Evolutionary conservation across 2,888 invertebrate genomes (phyloP), one percentile per base, ranked within the genome.

Genomic region (Acanthoscelides obtectus): DNA sequence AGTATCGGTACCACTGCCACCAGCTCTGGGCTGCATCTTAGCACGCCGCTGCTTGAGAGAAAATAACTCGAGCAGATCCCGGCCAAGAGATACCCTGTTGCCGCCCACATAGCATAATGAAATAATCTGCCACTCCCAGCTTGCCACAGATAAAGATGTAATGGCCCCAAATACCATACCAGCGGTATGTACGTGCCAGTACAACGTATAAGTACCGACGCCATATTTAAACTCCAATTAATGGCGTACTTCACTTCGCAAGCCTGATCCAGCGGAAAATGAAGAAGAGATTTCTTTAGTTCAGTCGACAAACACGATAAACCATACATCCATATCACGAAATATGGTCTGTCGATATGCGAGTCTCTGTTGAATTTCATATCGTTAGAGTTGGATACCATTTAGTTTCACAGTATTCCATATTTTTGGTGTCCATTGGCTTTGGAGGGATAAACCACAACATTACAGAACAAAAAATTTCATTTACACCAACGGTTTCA

Each of bases 101-200:
- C 80, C 82, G 83, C 83, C 83, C 82, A 83, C 83, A 82, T 81
- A 79, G 79, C 77, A 21, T 80, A 83, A 83, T 84, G 83, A 84
- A 84, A 84, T 84, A 84, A 84, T 84, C 84, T 80, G 83, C 84
- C 84, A 84, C 85, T 83, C 85, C 84, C 84, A 81, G 78, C 79
- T 76, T 77, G 79, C 75, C 79, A 80, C 83, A 82, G 84, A 84
- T 84, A 84, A 83, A 84, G 84, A 82, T 83, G 84, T 84, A 84
- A 84, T 84, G 83, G 81, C 77, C 78, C 81, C 81, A 80, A 83
- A 83, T 82, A 81, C 83, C 82, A 80, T 77, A 78, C 45, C 45
- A 45, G 45, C 45, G 5, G 45, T 45, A 45, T 17, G 12, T 45
- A n/a, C n/a, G n/a, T n/a, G n/a, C n/a, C n/a, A n/a, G n/a, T n/a